Percentiles rank a stretch among this genome's conserved stretches.
These are phyloP conservation scores for Uloborus plumipes DNA, from an alignment of 2,888 invertebrate genomes.

Conservation along the genomic window DNA sequence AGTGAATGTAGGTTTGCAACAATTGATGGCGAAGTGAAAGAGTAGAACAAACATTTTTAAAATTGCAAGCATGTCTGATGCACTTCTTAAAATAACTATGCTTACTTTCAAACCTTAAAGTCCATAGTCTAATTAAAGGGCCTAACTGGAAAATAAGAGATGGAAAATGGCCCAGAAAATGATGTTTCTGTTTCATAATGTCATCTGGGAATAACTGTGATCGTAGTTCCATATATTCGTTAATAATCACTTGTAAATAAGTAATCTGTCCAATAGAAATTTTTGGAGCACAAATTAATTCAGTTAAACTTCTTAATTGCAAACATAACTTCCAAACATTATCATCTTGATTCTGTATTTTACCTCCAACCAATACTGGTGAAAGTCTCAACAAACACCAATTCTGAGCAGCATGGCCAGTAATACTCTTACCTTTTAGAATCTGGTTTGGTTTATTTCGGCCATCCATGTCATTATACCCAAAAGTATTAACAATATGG, in stretches of 20 bases:
- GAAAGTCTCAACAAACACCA: conserved; percentile 3
- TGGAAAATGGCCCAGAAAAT: background rate
- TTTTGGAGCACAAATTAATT: conserved; percentile 12
- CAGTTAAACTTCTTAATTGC: background rate
- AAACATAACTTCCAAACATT: background rate
- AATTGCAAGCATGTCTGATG: conserved; percentile 16
- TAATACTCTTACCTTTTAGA: background rate
- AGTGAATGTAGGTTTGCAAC: background rate
- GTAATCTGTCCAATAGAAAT: conserved; percentile 15
- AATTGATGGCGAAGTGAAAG: conserved; percentile 21
- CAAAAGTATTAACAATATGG: conserved; percentile 3
- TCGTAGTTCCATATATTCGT: too few relatives aligned
- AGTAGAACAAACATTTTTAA: conserved; percentile 30
- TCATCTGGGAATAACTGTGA: too few relatives aligned
- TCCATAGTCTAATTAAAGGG: conserved; percentile 26
- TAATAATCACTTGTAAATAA: too few relatives aligned
- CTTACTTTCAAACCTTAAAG: conserved; percentile 38
- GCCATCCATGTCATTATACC: background rate
- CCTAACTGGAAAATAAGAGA: conserved; percentile 31
- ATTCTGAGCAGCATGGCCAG: conserved; percentile 3
- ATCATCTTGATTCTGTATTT: conserved; percentile 2
- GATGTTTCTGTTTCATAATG: too few relatives aligned
- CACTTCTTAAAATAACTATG: conserved; percentile 39
- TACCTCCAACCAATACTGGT: background rate
- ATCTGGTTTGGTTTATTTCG: conserved; percentile 1